Conservation (phyloP, 2,888 invertebrate species). For the Monopis laevigella region DNA sequence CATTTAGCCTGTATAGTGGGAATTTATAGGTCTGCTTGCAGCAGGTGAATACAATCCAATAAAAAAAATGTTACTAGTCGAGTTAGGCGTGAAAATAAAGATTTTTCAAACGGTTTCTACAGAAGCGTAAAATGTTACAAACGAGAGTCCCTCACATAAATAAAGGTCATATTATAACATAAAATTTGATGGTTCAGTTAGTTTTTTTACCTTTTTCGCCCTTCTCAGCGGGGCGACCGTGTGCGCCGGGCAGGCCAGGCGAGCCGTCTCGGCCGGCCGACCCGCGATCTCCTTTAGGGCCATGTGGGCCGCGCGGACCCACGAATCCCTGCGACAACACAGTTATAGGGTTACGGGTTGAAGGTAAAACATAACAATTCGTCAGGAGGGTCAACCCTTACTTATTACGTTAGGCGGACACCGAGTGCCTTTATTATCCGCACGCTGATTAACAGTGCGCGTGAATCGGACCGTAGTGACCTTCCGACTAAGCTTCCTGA, state of each 20-base stretch:
- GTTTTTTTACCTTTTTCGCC: conserved; percentile 75
- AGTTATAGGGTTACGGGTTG: conserved; percentile 45
- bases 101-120: conserved; percentile 52
- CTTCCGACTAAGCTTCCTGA: conserved; percentile 5
- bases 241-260: conserved; percentile 66
- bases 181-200: conserved; percentile 63
- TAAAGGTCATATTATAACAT: conserved; percentile 58
- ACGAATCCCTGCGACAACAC: conserved; percentile 51
- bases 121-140: conserved; percentile 53
- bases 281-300: conserved; percentile 74
- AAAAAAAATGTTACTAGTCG: too few species aligned
- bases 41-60: too few species aligned
- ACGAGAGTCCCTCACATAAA: conserved; percentile 51
- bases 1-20: too few species aligned
- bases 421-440: conserved; percentile 39
- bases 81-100: conserved; percentile 34
- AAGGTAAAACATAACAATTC: conserved; percentile 42
- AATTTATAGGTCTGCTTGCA: too few species aligned
- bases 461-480: conserved; percentile 2
- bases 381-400: conserved; percentile 55
- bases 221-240: conserved; percentile 74
- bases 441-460: conserved; percentile 6
- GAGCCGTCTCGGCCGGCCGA: conserved; percentile 75
- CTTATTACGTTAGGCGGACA: conserved; percentile 43
- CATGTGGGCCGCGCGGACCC: conserved; percentile 67